phyloP scores from a whole-genome alignment of 1,140 invertebrate genomes.

The Steinernema feltiae region DNA sequence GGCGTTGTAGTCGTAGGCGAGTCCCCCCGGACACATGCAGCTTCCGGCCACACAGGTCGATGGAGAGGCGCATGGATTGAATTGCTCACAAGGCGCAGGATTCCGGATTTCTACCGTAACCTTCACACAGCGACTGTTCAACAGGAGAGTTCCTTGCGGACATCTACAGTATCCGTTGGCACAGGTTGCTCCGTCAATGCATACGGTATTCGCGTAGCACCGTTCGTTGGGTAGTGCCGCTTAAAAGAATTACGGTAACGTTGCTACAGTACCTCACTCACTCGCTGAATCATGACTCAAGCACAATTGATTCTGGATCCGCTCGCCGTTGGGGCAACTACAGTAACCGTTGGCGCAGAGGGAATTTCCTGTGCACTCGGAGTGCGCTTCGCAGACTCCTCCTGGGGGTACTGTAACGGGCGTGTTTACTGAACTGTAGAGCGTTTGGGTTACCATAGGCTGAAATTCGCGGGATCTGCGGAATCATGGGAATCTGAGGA shows the following conservation, averaged over 20 bases:
- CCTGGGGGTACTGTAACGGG: conserved; percentile 31
- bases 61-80: not conserved
- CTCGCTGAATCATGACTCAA: conserved; percentile 22
- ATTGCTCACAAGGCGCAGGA: not conserved
- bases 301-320: conserved; percentile 29
- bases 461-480: not conserved
- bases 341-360: conserved; percentile 35
- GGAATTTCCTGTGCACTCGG: conserved; percentile 33
- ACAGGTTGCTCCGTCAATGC: conserved; percentile 32
- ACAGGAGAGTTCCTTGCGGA: not conserved
- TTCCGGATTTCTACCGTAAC: conserved; percentile 1
- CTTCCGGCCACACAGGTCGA: not conserved
- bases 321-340: conserved; percentile 32
- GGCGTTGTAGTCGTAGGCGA: conserved; percentile 4
- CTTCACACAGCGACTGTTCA: not conserved
- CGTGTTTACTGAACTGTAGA: not conserved
- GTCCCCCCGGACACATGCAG: not conserved
- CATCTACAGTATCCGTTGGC: conserved; percentile 28
- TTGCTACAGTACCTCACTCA: not conserved
- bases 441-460: conserved; percentile 10
- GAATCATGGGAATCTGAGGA: not conserved
- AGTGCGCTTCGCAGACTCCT: conserved; percentile 21
- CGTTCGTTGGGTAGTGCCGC: not conserved
- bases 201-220: conserved; percentile 20
- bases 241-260: not conserved